These are phyloP conservation scores for Gallinago jamesoni DNA, from an alignment of 2,113 vertebrate species.

Conservation along the genomic window DNA sequence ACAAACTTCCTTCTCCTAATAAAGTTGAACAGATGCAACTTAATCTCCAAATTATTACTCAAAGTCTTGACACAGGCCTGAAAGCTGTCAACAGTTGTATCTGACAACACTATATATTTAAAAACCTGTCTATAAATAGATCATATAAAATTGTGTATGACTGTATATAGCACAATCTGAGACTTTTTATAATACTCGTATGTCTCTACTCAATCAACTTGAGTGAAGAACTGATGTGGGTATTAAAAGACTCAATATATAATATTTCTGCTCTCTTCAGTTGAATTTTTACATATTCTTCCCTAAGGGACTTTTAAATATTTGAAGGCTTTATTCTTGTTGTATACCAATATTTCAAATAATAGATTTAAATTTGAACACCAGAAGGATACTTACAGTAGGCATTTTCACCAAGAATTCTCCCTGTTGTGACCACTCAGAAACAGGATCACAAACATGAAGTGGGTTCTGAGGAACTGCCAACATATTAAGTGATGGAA, in stretches of 20 bases:
- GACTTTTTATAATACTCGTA: background rate
- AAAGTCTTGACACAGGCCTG: background rate
- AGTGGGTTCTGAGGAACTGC: background rate
- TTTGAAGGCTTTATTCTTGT: background rate
- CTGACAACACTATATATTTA: background rate
- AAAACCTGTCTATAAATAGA: background rate
- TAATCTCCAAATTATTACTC: background rate
- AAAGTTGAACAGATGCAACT: background rate
- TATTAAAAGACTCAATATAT: background rate
- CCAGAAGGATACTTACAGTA: background rate
- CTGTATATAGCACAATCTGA: background rate
- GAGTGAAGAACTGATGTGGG: background rate
- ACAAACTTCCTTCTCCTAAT: background rate
- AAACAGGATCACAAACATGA: background rate
- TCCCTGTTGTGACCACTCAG: background rate
- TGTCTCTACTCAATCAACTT: background rate
- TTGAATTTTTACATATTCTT: background rate
- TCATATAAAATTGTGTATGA: background rate
- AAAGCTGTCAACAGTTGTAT: background rate
- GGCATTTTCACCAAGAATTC: background rate
- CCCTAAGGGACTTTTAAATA: background rate
- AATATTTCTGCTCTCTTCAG: background rate
- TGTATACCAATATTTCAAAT: background rate
- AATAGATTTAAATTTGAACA: background rate
- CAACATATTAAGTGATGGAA: background rate